Evolutionary conservation across 1,140 invertebrate species (phyloP).

Genomic region (Drosophila yakuba): DNA sequence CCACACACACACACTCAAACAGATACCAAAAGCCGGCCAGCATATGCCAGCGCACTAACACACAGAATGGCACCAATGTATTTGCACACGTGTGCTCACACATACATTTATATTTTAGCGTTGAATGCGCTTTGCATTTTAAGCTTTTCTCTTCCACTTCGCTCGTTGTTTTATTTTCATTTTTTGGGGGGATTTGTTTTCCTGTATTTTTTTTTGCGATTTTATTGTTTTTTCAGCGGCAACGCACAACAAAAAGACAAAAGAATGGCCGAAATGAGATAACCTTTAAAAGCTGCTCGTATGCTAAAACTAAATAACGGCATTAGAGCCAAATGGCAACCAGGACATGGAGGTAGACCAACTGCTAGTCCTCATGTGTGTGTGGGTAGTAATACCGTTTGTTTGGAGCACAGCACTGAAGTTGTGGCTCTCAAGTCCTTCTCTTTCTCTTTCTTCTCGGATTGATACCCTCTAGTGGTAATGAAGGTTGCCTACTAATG

Average conservation of each 20-base stretch:
- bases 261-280: slow-evolving; percentile 62
- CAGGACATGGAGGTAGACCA: slow-evolving; percentile 24
- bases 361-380: slow-evolving; percentile 25
- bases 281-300: slow-evolving; percentile 79
- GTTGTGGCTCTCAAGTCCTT: slow-evolving; percentile 1
- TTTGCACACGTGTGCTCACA: slow-evolving; percentile 11
- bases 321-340: slow-evolving; percentile 61
- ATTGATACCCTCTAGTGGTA: neutral
- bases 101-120: slow-evolving; percentile 25
- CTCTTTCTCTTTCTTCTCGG: neutral
- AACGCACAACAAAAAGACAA: slow-evolving; percentile 36
- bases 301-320: slow-evolving; percentile 80
- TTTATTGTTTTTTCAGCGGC: slow-evolving; percentile 37
- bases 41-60: slow-evolving; percentile 27
- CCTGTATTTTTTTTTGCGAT: slow-evolving; percentile 8
- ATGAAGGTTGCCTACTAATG: too few relatives aligned
- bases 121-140: slow-evolving; percentile 62
- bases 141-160: slow-evolving; percentile 46
- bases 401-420: slow-evolving; percentile 54
- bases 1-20: slow-evolving; percentile 30
- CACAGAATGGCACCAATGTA: slow-evolving; percentile 2
- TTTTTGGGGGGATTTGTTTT: slow-evolving; percentile 14
- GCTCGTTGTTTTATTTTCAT: slow-evolving; percentile 17
- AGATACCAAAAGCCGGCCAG: slow-evolving; percentile 47
- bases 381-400: slow-evolving; percentile 51